These are phyloP conservation scores for Gymnorhina tibicen DNA, from an alignment of 2,113 vertebrate species.

Conservation along the genomic window DNA sequence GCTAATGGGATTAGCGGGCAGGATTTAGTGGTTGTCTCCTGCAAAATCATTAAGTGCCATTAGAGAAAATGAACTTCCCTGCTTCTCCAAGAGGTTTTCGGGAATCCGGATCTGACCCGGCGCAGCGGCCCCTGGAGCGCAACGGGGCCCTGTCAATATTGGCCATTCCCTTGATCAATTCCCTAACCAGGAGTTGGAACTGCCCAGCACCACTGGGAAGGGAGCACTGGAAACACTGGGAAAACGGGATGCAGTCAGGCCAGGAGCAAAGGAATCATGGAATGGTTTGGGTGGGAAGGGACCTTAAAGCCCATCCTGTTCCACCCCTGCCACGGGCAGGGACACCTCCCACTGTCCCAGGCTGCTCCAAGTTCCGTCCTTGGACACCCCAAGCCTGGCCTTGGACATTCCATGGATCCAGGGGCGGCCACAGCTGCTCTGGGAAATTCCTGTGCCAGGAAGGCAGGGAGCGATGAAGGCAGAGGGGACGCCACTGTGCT, in stretches of 20 bases:
- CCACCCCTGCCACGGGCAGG: not conserved
- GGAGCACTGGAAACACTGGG: not conserved
- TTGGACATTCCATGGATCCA: not conserved
- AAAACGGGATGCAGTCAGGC: accelerated
- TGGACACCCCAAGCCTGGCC: not conserved
- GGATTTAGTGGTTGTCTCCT: conserved; percentile 27
- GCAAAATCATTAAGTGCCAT: conserved; percentile 42
- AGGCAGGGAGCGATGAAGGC: not conserved
- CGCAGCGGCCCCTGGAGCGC: not conserved
- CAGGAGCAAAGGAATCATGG: not conserved
- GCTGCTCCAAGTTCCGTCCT: accelerated
- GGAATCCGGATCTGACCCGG: not conserved
- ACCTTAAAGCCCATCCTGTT: accelerated
- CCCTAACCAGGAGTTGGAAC: not conserved
- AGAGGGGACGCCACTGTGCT: not conserved
- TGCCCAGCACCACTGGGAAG: not conserved
- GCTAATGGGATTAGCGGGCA: conserved; percentile 26
- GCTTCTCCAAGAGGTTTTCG: not conserved
- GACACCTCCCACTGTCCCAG: not conserved
- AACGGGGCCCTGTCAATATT: not conserved
- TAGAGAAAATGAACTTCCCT: conserved; percentile 47
- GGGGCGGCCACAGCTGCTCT: not conserved
- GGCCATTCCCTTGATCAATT: conserved; percentile 11
- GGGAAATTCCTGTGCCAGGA: not conserved
- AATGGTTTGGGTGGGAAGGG: not conserved